These are phyloP conservation scores for Oithona nana DNA, from an alignment of 2,888 invertebrate genomes.

Conservation along the genomic window DNA sequence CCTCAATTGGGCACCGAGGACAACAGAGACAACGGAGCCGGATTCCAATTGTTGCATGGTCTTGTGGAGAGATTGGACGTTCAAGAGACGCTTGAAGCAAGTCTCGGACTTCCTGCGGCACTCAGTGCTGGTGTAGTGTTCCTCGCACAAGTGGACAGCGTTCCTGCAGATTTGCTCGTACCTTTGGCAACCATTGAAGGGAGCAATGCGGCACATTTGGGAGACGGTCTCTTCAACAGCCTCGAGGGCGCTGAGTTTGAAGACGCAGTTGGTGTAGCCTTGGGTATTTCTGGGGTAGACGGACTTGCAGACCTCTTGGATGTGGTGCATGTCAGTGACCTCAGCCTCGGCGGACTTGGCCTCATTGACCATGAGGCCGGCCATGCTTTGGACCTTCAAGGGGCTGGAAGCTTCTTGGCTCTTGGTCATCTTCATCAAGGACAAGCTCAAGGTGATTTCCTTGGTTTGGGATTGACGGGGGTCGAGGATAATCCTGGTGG, in stretches of 20 bases:
- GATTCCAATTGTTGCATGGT: constrained; percentile 1
- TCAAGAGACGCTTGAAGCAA: not conserved
- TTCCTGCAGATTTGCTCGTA: not conserved
- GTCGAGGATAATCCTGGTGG: not conserved
- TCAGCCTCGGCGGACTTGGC: not conserved
- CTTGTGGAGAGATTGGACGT: not conserved
- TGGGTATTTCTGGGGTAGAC: not conserved
- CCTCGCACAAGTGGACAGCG: not conserved
- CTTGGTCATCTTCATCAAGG: not conserved
- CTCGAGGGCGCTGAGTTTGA: not conserved
- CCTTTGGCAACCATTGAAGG: not conserved
- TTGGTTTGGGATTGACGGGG: constrained; percentile 5
- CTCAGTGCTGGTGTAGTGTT: not conserved
- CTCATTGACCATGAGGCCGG: not conserved
- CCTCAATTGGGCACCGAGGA: not conserved
- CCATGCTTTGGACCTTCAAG: too few relatives aligned
- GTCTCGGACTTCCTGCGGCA: not conserved
- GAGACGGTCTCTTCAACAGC: not conserved
- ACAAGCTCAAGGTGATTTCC: not conserved
- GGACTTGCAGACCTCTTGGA: not conserved
- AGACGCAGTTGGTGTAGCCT: constrained; percentile 3
- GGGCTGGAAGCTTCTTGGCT: too few relatives aligned
- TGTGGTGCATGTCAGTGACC: not conserved
- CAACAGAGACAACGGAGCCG: not conserved
- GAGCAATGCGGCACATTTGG: not conserved